Evolutionary conservation across 2,113 vertebrate genomes (phyloP).

Genomic region (Caretta caretta): DNA sequence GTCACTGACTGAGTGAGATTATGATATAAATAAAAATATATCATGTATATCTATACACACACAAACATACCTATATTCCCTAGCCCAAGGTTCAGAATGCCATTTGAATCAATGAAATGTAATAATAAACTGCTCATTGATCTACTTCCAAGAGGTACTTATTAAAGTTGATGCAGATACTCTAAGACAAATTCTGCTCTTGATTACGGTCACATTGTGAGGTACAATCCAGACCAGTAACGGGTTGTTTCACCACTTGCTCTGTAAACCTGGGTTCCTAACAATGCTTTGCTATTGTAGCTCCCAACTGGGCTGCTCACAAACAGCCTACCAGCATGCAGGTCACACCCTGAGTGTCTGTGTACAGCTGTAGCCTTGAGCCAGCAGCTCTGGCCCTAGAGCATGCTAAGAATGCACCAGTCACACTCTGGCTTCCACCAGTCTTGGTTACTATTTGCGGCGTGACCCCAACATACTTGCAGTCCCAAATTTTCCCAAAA

Average conservation of each 20-base stretch:
- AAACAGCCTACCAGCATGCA: background rate
- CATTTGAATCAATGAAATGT: constrained; percentile 16
- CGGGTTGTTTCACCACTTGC: background rate
- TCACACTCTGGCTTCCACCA: background rate
- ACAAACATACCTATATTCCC: background rate
- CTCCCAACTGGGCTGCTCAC: background rate
- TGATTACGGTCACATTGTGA: background rate
- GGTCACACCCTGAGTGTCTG: background rate
- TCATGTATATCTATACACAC: background rate
- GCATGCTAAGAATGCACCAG: background rate
- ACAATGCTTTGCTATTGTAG: background rate
- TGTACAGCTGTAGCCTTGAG: background rate
- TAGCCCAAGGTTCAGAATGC: background rate
- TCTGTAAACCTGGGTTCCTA: background rate
- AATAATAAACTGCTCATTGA: constrained; percentile 5
- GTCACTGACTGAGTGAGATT: background rate
- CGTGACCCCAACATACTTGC: background rate
- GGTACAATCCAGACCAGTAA: background rate
- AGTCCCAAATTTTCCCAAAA: background rate
- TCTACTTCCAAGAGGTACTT: background rate
- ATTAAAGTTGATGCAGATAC: background rate
- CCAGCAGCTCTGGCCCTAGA: background rate
- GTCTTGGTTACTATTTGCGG: background rate
- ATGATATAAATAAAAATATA: no score
- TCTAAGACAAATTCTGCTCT: background rate